Evolutionary conservation across 1,140 invertebrate species (phyloP).

Genomic region (Ceratitis capitata): DNA sequence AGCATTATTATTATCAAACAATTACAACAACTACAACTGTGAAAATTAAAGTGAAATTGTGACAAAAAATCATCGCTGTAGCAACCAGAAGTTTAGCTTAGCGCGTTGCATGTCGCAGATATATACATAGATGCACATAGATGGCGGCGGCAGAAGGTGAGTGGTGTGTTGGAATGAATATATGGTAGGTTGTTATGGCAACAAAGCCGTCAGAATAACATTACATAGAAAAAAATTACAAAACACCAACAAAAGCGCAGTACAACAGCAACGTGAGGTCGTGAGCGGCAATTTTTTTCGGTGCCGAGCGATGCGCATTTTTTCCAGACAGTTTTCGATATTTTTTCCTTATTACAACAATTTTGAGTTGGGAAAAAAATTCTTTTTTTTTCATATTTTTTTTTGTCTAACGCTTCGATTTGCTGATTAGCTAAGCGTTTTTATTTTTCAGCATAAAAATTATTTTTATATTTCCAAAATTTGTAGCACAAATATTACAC

Average conservation of each 20-base stretch:
- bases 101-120: background rate
- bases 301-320: background rate
- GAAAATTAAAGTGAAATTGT: conserved; percentile 20
- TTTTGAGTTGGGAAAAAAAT: no score
- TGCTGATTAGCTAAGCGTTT: background rate
- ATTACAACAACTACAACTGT: conserved; percentile 30
- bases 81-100: background rate
- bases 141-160: background rate
- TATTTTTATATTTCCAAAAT: background rate
- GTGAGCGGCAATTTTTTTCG: conserved; percentile 39
- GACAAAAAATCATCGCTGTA: no score
- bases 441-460: background rate
- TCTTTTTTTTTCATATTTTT: background rate
- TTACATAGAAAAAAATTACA: background rate
- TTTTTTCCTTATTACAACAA: background rate
- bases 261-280: conserved; percentile 39
- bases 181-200: background rate
- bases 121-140: background rate
- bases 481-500: background rate
- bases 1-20: background rate
- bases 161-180: background rate
- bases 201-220: background rate
- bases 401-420: background rate
- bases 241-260: background rate
- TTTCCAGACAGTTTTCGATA: background rate